Evolutionary conservation across 2,888 invertebrate genomes (phyloP).

Genomic region (Morpho helenor): DNA sequence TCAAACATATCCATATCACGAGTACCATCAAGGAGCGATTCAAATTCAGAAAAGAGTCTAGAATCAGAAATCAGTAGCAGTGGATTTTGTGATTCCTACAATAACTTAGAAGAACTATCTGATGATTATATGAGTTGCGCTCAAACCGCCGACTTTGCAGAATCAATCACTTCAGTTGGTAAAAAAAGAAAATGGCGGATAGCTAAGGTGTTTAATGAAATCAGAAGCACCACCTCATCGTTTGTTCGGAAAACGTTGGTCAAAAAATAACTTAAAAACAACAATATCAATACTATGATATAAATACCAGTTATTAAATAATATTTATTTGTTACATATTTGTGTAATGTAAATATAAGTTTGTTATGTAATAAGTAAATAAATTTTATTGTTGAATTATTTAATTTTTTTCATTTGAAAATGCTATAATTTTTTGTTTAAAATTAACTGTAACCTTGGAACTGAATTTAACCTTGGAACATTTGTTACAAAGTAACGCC

Average conservation of each 20-base stretch:
- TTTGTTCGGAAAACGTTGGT: neutral
- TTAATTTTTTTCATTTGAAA: too few species aligned
- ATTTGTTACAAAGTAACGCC: too few species aligned
- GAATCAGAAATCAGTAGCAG: neutral
- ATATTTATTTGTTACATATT: neutral
- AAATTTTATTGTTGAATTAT: too few species aligned
- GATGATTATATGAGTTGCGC: neutral
- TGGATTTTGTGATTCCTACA: neutral
- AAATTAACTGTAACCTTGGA: too few species aligned
- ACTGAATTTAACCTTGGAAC: too few species aligned
- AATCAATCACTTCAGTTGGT: neutral
- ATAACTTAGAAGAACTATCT: neutral
- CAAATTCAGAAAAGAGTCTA: slow-evolving; percentile 10
- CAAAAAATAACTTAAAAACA: neutral
- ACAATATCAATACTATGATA: neutral
- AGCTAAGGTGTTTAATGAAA: neutral
- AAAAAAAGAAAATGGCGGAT: neutral
- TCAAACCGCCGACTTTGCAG: neutral
- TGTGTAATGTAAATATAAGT: neutral
- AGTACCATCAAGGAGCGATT: slow-evolving; percentile 32
- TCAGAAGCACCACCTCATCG: neutral
- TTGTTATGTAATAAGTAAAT: neutral
- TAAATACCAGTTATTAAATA: neutral
- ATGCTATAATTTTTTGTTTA: too few species aligned
- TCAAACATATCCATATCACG: slow-evolving; percentile 42